Base-by-base conservation (phyloP, 2,888 invertebrate genomes). In the Dryadula phaetusa region DNA sequence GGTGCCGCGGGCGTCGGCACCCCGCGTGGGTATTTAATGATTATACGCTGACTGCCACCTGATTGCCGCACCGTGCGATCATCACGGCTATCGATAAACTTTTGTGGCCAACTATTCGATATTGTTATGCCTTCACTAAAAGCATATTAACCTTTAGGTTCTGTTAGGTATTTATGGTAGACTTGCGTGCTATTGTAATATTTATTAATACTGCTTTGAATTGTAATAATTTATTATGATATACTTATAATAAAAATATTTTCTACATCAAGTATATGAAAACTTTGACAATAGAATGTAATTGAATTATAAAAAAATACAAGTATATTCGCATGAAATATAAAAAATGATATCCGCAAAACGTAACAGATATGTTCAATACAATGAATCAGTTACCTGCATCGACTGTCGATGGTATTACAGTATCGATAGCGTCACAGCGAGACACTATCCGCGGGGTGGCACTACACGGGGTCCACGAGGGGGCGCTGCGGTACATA, bases 1-100 rank as follows among this genome's bases (percentile, higher is more conserved):
- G 86, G 86, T 73, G 86, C 89, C 87, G 85, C 85, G 85, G 87
- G 90, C 88, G 85, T 87, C 87, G 87, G 87, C 84, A 79, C 87
- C 90, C 89, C 87, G 88, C 88, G 88, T 86, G 91, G 90, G 91
- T 91, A 92, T 92, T 92, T 92, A 93, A 92, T 92, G 92, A 91
- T 92, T 92, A 90, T 90, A 88, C 89, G 93, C 88, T 92, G 92
- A 91, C 92, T 90, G 88, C 91, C 88, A 90, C 87, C 92, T 90
- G 91, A 90, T 92, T 89, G 91, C 89, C 82, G 87, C 79, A 76
- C 78, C 79, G 74, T 75, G 82, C 84, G 85, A 86, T 86, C 85
- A 85, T 83, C 80, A 81, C 77, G 76, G 75, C 76, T 87, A 85
- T 86, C 84, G 86, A 90, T 86, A 80, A 79, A 78, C 42, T 58